A percentile compares a stretch with the other conserved stretches of the same genome.
Evolutionary conservation across 2,797 vertebrate species (phyloP).

Genomic region (Poeciliopsis gracilis): DNA sequence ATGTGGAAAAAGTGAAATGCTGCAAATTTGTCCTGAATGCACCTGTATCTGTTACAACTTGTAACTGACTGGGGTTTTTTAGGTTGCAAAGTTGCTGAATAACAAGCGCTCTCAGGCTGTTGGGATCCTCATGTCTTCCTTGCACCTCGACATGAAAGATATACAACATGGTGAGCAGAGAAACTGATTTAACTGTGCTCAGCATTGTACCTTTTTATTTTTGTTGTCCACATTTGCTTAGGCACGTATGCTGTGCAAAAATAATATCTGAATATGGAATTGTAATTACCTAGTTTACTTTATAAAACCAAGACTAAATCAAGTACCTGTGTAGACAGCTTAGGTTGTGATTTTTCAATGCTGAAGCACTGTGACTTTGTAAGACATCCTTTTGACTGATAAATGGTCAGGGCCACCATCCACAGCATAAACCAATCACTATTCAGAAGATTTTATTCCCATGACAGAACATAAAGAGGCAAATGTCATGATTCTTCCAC

Average conservation of each 20-base stretch:
- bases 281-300: not conserved
- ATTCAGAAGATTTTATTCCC: no score
- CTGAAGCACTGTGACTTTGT: no score
- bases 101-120: slow-evolving; percentile 90
- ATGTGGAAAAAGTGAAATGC: no score
- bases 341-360: no score
- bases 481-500: no score
- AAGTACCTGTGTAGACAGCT: not conserved
- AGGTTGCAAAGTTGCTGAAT: slow-evolving; percentile 84
- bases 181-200: not conserved
- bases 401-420: no score
- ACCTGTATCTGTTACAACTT: not conserved
- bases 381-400: no score
- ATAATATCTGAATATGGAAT: not conserved
- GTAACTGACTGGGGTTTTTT: not conserved
- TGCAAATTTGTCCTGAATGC: no score
- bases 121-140: slow-evolving; percentile 97
- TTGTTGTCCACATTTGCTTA: not conserved
- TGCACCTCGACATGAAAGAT: slow-evolving; percentile 97
- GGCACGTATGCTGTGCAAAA: not conserved
- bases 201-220: not conserved
- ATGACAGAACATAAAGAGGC: no score
- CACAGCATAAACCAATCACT: no score
- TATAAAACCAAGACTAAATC: not conserved
- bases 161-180: slow-evolving; percentile 91